phyloP scores from a whole-genome alignment of 2,888 invertebrate species.

The Ecdyonurus torrentis region DNA sequence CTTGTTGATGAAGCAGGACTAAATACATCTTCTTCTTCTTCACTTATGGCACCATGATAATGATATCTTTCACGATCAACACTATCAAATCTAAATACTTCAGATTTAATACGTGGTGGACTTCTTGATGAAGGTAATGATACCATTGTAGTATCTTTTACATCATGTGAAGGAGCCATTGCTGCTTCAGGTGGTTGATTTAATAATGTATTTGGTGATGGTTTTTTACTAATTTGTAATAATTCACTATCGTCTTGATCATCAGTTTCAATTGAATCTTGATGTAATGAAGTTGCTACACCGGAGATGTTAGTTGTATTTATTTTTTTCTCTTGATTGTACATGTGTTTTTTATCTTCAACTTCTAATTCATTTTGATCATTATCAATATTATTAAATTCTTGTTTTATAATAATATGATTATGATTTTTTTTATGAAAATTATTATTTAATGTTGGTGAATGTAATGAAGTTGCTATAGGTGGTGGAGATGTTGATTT shows the following conservation, averaged over 20 bases:
- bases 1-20: slow-evolving; percentile 37
- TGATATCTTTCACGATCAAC: slow-evolving; percentile 23
- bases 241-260: background rate
- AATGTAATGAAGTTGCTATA: slow-evolving; percentile 19
- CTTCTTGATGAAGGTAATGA: slow-evolving; percentile 14
- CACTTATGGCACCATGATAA: slow-evolving; percentile 18
- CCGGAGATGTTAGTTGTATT: background rate
- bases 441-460: slow-evolving; percentile 30
- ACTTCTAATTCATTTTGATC: background rate
- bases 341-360: background rate
- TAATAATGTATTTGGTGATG: background rate
- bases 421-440: slow-evolving; percentile 26
- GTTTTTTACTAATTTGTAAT: background rate
- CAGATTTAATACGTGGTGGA: slow-evolving; percentile 20
- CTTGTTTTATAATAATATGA: slow-evolving; percentile 13
- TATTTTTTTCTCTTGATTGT: background rate
- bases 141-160: background rate
- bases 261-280: slow-evolving; percentile 12
- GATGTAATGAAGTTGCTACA: slow-evolving; percentile 16
- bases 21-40: slow-evolving; percentile 38
- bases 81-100: slow-evolving; percentile 35
- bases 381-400: background rate
- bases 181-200: background rate
- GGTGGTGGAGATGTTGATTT: slow-evolving; percentile 8
- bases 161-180: background rate